phyloP scores from a whole-genome alignment of 2,797 vertebrate species.

The Acanthurus lineatus region DNA sequence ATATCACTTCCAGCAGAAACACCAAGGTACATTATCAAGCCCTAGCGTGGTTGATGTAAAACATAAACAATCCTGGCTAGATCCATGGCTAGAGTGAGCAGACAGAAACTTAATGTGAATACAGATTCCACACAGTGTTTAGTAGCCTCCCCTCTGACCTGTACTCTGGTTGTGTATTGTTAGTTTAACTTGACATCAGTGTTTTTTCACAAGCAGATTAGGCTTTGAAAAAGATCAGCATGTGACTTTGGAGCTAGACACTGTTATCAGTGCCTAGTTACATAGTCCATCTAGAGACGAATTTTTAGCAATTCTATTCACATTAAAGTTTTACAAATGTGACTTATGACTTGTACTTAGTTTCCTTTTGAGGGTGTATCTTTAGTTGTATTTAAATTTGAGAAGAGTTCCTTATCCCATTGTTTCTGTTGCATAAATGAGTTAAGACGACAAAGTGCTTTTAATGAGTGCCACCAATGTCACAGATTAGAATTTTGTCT shows the following conservation, averaged over 20 bases:
- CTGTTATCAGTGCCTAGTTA: conserved; percentile 14
- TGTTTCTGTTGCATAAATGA: background rate
- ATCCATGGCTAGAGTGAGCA: background rate
- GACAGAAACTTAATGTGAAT: background rate
- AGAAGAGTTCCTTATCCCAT: background rate
- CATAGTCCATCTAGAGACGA: background rate
- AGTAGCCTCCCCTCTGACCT: background rate
- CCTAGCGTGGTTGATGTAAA: background rate
- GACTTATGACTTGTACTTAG: background rate
- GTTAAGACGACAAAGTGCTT: background rate
- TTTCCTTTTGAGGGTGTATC: background rate
- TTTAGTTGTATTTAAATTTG: background rate
- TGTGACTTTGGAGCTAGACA: background rate
- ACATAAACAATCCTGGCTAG: background rate
- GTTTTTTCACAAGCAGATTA: background rate
- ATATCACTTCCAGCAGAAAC: background rate
- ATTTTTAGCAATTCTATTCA: background rate
- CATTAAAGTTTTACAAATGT: background rate
- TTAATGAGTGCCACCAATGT: background rate
- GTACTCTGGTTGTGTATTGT: background rate
- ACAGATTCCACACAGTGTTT: background rate
- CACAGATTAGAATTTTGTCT: background rate
- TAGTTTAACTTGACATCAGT: background rate
- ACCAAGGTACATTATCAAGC: background rate
- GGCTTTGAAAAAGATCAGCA: background rate